These are phyloP conservation scores for Python bivittatus DNA, from an alignment of 2,113 vertebrate genomes.

Conservation along the genomic window DNA sequence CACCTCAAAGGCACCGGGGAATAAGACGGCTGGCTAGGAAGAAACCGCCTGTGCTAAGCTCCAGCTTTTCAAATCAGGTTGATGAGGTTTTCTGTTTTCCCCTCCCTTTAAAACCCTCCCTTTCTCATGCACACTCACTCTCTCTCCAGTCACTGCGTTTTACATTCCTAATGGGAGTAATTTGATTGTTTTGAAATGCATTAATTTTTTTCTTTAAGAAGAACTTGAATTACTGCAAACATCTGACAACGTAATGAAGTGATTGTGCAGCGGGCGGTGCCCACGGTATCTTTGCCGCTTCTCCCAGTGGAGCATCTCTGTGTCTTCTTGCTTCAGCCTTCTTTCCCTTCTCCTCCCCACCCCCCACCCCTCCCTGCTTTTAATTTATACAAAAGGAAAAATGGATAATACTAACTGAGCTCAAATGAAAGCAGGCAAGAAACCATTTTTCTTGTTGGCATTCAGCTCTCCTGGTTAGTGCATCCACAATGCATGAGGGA, in stretches of 20 bases:
- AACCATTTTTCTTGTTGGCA: fast-evolving
- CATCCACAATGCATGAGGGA: too few relatives aligned
- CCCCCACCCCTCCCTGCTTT: background rate
- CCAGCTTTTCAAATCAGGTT: background rate
- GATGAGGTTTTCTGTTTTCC: background rate
- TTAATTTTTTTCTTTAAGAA: slow-evolving; percentile 66
- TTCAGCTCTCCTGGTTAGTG: background rate
- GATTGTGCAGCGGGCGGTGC: background rate
- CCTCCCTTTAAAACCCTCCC: background rate
- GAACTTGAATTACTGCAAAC: slow-evolving; percentile 67
- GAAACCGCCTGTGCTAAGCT: background rate
- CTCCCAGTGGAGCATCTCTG: background rate
- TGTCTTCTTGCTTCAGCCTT: too few relatives aligned
- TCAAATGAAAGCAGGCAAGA: too few relatives aligned
- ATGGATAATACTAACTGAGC: background rate
- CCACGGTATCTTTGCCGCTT: too few relatives aligned
- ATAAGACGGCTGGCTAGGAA: background rate
- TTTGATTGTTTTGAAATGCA: slow-evolving; percentile 36
- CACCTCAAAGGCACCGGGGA: slow-evolving; percentile 8
- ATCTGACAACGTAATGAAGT: slow-evolving; percentile 30
- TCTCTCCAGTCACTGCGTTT: background rate
- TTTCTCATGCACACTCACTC: background rate
- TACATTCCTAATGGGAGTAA: background rate
- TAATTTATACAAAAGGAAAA: background rate
- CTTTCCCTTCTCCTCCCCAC: too few relatives aligned